Conservation (phyloP, 2,888 invertebrate genomes). For the Dioctria linearis region DNA sequence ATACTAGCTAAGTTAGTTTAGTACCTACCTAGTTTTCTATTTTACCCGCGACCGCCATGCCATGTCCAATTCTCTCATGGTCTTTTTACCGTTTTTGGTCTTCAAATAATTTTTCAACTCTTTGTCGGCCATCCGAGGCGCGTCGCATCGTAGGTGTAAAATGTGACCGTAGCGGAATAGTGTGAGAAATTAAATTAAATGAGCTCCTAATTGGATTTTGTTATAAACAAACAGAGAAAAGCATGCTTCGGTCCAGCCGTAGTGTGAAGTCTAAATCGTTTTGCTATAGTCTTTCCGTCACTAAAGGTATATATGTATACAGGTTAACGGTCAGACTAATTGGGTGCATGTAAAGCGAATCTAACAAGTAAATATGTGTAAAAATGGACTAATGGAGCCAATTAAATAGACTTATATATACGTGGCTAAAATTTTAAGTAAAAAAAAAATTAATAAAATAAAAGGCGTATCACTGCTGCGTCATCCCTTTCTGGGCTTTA, state of each 20-base stretch:
- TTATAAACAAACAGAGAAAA: constrained; percentile 53
- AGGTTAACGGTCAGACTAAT: constrained; percentile 50
- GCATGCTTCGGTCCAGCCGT: background rate
- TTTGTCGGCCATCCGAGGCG: constrained; percentile 39
- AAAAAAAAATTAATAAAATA: constrained; percentile 20
- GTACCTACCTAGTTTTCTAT: background rate
- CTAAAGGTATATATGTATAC: constrained; percentile 54
- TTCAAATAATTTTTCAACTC: constrained; percentile 41
- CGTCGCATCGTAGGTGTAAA: constrained; percentile 55
- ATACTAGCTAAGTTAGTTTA: too few species aligned
- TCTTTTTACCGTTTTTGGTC: constrained; percentile 38
- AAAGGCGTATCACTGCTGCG: background rate
- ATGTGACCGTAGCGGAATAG: constrained; percentile 50
- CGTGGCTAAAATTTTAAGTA: constrained; percentile 29
- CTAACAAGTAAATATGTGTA: constrained; percentile 47
- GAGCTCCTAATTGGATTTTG: constrained; percentile 57
- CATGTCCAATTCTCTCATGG: background rate
- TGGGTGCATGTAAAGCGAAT: constrained; percentile 56
- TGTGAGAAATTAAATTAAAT: constrained; percentile 58
- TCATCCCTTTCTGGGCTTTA: background rate
- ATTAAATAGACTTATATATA: constrained; percentile 49
- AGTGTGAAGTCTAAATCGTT: constrained; percentile 30
- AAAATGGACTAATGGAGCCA: constrained; percentile 21
- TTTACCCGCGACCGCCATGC: background rate
- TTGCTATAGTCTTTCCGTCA: constrained; percentile 41